Base-by-base conservation (phyloP, 2,888 invertebrate species). In the Tetrapedia diversipes region DNA sequence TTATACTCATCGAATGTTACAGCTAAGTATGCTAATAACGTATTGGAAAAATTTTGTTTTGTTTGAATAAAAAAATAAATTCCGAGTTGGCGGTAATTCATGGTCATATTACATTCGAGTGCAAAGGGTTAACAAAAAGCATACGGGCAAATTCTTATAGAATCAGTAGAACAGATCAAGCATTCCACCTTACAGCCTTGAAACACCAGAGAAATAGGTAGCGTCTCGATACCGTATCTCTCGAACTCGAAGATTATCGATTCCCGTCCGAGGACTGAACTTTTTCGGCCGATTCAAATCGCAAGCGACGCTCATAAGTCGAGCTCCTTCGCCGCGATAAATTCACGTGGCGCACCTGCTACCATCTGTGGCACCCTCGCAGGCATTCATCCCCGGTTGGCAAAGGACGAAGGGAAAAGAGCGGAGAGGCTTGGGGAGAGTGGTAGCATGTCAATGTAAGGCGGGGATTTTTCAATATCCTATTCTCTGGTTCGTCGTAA, bases 381-480 rank as follows among this genome's bases (percentile, higher is more conserved):
- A 27, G 73, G 81, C 76, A 86, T 86, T 83, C 83, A 82, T 86
- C 77, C 85, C 61, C 69, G 64, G 61, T 69, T 64, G 67, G 59
- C 39, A 53, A 60, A 51, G 59, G 14, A 39, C 68, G 70, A 68
- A 54, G 61, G 73, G 59, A 73, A 68, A 77, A 60, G 49, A 37
- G 34, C 43, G 32, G 24, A 6, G 61, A 53, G 4, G 34, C 56
- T 24, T 37, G 41, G 51, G 67, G 22, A 43, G 47, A 39, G 16
- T 41, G 49, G 60, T 45, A 60, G 70, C 77, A 70, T 75, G 84
- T 86, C 86, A 82, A 79, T 84, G 84, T 83, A 84, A 85, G 83
- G 43, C 81, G 70, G 82, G 79, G 85, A 87, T 86, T 88, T 87
- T 87, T 87, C 87, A 88, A 87, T 87, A 87, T 87, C 79, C 86